Base-by-base conservation (phyloP, 2,797 vertebrate species). In the Typhlichthys eigenmanni region DNA sequence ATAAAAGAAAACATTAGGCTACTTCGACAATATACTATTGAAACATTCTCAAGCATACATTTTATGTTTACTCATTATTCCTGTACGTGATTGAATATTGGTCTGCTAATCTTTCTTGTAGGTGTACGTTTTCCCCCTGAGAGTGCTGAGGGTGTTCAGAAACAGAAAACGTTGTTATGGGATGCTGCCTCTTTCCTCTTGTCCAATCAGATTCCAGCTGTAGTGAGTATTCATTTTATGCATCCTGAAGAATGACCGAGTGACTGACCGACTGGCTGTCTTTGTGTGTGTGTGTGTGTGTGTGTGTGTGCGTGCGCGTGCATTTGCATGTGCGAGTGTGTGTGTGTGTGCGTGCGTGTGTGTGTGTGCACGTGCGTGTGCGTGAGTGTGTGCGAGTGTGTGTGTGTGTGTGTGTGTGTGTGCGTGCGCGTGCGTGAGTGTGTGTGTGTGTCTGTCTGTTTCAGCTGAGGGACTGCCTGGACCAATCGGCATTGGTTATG, bases 161-260 rank as follows among this genome's bases (percentile, higher is more conserved):
- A 89, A 68, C 96, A 99, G 88, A 96, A 93, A 79, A 91, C 88
- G 80, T 62, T 97, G 75, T 85, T 98, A 66, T 96, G 96, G 88
- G 96, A 98, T 1, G 94, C 93, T 0, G 94, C 95, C n/a, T 92
- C 93, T 0, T 98, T 98, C 85, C 82, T 98, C 11, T 79, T 98
- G 50, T 93, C 94, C 0, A 92, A 91, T 78, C 96, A 98, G 90
- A 96, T 99, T 72, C 95, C 96, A 2, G 92, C 94, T 51, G 90
- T 97, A 91, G 97, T 99, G 84, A 95, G 95, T 79, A 3, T 2
- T 47, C 0, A 16, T 60, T 10, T 19, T 3, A 12, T 14, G 12
- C 16, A 0, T 45, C 1, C 0, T 48, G 10, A 66, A 16, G 13
- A 16, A 32, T 3, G 52, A 56, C n/a, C 45, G n/a, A 13, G 4